Base-by-base conservation (phyloP, 2,113 vertebrate genomes). In the Heterotilapia buettikoferi region DNA sequence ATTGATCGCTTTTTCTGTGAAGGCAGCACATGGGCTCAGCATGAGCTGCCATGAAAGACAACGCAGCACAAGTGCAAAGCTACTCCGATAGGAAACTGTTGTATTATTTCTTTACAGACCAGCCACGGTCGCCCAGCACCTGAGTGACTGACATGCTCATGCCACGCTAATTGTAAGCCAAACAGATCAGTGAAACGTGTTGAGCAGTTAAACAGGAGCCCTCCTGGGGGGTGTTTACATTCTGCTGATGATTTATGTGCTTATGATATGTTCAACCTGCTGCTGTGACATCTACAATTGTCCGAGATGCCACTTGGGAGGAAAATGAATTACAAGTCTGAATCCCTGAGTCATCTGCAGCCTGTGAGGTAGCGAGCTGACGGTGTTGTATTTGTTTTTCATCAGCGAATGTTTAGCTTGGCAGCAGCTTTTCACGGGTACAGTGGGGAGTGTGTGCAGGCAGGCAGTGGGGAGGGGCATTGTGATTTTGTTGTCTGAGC, bases 391-490 rank as follows among this genome's bases (percentile, higher is more conserved):
- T 94, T 94, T 95, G 92, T 90, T 92, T 94, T 94, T 91, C 88
- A 86, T 95, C 92, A 92, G 87, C 2, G 29, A 63, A 57, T 92
- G 86, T 94, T 94, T 93, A 82, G 84, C 71, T 96, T 95, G 92
- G 93, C 90, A 47, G 47, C 40, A 5, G 53, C 71, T 84, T 84
- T 71, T 56, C 50, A 54, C 7, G 21, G 26, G 80, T 84, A 63
- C 82, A 87, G n/a, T 31, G 11, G 53, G 81, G 71, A 38, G 79
- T 85, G 61, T 26, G 82, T 78, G 43, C 83, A 31, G 13, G 80
- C 43, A 52, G 73, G 57, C 73, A 4, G 38, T 40, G 57, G 89
- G 6, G 29, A 31, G 57, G 9, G 78, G 9, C 52, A 57, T 81
- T 88, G 63, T 73, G 80, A 86, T 79, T 88, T 79, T 3, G 33